A percentile compares a stretch with the other conserved stretches of the same genome.
Conservation (phyloP, 2,113 vertebrate genomes). For the Cinclus cinclus region DNA sequence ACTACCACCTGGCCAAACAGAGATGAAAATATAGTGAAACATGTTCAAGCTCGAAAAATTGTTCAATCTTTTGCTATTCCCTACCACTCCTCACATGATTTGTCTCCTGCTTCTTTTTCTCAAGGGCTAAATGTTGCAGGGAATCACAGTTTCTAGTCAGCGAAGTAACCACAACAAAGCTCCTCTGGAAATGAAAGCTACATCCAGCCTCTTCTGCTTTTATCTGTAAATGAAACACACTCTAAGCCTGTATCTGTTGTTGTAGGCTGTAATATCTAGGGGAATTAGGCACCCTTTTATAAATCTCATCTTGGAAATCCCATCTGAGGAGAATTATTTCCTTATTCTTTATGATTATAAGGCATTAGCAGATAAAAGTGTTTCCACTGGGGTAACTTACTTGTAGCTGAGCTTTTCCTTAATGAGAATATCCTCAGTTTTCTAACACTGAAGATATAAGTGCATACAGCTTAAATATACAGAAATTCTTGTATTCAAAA, state of each 20-base stretch:
- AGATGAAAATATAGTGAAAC: conserved; percentile 39
- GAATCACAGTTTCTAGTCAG: conserved; percentile 32
- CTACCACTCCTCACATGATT: conserved; percentile 26
- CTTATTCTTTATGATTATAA: conserved; percentile 29
- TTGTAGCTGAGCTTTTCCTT: conserved; percentile 26
- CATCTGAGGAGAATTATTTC: conserved; percentile 33
- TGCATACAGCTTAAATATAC: neutral
- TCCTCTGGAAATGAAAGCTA: conserved; percentile 46
- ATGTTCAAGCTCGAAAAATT: conserved; percentile 36
- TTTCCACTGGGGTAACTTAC: conserved; percentile 11
- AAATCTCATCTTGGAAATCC: conserved; percentile 22
- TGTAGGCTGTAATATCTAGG: conserved; percentile 20
- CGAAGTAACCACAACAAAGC: conserved; percentile 35
- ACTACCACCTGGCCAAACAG: conserved; percentile 44
- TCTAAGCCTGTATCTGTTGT: conserved; percentile 3
- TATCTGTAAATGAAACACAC: conserved; percentile 52
- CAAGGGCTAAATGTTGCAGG: conserved; percentile 42
- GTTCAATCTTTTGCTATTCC: conserved; percentile 53
- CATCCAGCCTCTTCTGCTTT: conserved; percentile 40
- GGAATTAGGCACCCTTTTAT: conserved; percentile 35
- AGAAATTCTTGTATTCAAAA: neutral
- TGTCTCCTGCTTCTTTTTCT: conserved; percentile 42
- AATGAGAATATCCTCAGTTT: neutral
- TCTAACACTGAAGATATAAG: neutral
- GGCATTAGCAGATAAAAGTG: conserved; percentile 31